These are phyloP conservation scores for Planiliza haematocheilus DNA, from an alignment of 2,113 vertebrate species.

Conservation along the genomic window DNA sequence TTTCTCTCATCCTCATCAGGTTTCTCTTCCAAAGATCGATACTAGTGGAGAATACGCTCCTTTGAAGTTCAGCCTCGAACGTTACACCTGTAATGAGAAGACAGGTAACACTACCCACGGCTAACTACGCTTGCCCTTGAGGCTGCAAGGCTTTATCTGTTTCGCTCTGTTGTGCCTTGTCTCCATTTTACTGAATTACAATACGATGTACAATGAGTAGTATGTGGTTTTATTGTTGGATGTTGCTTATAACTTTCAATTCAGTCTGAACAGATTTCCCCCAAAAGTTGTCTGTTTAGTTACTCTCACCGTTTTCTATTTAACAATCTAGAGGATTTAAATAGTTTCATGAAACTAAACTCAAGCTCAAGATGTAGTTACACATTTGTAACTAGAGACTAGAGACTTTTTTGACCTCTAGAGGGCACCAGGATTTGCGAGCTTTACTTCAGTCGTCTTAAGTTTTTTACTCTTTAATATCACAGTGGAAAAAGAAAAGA, in stretches of 20 bases:
- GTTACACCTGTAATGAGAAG: constrained; percentile 61
- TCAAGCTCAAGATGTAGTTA: too few relatives aligned
- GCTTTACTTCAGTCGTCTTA: not conserved
- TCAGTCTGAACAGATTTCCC: not conserved
- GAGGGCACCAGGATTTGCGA: not conserved
- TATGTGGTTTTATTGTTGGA: constrained; percentile 5
- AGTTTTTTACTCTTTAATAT: too few relatives aligned
- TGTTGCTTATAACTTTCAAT: not conserved
- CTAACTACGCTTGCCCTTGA: not conserved
- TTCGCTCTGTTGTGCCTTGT: not conserved
- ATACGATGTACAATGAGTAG: not conserved
- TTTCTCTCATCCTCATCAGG: constrained; percentile 75
- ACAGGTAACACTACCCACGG: constrained; percentile 33
- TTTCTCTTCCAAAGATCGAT: constrained; percentile 82
- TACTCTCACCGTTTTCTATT: not conserved
- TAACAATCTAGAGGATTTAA: too few relatives aligned
- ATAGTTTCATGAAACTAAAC: too few relatives aligned
- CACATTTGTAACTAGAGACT: too few relatives aligned
- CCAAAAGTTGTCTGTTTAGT: not conserved
- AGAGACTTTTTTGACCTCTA: too few relatives aligned
- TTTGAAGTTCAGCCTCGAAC: constrained; percentile 84
- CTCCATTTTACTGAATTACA: not conserved
- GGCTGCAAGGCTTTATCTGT: constrained; percentile 10
- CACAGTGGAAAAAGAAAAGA: not conserved
- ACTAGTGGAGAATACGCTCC: constrained; percentile 84